phyloP scores from a whole-genome alignment of 2,113 vertebrate species.

The Etia nguti region DNA sequence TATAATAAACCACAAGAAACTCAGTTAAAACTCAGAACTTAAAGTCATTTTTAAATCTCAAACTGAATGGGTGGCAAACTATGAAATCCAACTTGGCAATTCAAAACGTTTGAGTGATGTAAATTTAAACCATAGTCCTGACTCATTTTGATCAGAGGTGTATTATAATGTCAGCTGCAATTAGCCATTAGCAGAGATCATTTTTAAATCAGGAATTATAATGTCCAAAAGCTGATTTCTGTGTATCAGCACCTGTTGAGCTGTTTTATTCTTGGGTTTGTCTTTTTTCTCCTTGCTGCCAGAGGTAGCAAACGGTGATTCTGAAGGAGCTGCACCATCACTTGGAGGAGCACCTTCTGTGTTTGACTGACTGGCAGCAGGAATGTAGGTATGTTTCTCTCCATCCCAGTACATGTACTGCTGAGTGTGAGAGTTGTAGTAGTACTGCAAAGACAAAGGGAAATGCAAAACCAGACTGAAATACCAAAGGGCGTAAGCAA shows the following conservation, averaged over 20 bases:
- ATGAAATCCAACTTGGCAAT: not conserved
- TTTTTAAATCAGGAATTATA: not conserved
- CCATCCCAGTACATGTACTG: conserved; percentile 92
- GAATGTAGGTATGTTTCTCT: conserved; percentile 79
- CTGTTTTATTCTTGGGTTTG: conserved; percentile 87
- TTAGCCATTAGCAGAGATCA: not conserved
- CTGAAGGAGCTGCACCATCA: conserved; percentile 51
- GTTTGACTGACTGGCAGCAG: conserved; percentile 70
- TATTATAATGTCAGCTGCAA: not conserved
- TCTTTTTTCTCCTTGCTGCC: conserved; percentile 84
- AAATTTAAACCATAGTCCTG: not conserved
- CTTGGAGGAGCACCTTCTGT: conserved; percentile 41
- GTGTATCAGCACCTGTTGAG: conserved; percentile 78
- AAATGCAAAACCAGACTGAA: not conserved
- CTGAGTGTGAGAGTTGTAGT: conserved; percentile 84
- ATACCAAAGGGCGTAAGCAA: not conserved
- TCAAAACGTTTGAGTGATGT: not conserved
- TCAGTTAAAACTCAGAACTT: accelerated
- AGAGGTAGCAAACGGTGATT: conserved; percentile 32
- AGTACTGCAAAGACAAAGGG: conserved; percentile 72
- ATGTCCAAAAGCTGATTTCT: not conserved
- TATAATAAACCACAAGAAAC: not conserved
- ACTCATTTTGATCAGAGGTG: not conserved
- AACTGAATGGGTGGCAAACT: not conserved
- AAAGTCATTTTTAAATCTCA: not conserved